Evolutionary conservation across 1,140 invertebrate genomes (phyloP), one percentile per base, ranked within the genome.

Genomic region (Tyrophagus putrescentiae): DNA sequence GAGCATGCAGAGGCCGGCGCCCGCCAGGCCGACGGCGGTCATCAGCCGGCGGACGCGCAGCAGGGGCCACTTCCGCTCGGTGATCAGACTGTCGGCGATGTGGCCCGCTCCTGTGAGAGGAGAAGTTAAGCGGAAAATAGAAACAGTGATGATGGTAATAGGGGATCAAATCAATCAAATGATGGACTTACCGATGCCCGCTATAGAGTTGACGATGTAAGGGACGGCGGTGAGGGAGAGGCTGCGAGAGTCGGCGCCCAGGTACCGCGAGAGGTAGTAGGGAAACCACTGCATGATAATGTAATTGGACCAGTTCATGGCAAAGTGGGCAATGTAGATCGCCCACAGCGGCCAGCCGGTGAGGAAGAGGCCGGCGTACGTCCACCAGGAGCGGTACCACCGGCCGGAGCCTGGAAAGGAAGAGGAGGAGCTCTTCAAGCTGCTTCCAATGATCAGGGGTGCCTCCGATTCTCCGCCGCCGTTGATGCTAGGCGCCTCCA

Each of bases 231-330:
- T 85, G 44, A 84, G 75, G 74, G 83, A 85, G 61, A 87, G 80
- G 68, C 80, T 80, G 68, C 82, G 78, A 64, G 78, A 77, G 64
- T 83, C 80, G 16, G 81, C 83, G 18, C 79, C 80, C 23, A 87
- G 73, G 67, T 78, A 79, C 50, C 79, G 71, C 3, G 78, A 70
- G 64, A 87, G 71, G 70, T 86, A 86, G 5, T 83, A 85, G 2
- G 84, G 84, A 60, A 87, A 70, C 84, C 84, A 87, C 67, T 85
- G 82, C 82, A 85, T 85, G 63, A 87, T 83, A 60, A 86, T 84
- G 66, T 86, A 85, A 66, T 82, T 85, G 33, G 80, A 82, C 84
- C 84, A 87, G 70, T 85, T 85, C 84, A 87, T 86, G 25, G 82
- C 78, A 72, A 86, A 86, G 72, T 86, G 84, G 28, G 84, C 83